These are phyloP conservation scores for Digitonthophagus gazella DNA, from an alignment of 2,888 invertebrate species.

Conservation along the genomic window DNA sequence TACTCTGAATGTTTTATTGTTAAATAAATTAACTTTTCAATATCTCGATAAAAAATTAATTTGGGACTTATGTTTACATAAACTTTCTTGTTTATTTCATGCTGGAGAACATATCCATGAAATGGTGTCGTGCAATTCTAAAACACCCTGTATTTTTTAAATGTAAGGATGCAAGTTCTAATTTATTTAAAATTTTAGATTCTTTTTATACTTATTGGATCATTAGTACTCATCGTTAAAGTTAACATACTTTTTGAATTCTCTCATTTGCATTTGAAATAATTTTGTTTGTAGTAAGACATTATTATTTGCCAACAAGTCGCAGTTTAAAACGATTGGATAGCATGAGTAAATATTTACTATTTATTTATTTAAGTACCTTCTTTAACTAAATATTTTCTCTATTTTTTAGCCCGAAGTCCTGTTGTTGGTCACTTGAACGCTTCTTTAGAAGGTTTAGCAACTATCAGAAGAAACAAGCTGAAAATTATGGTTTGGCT, in stretches of 20 bases:
- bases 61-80: too few relatives aligned
- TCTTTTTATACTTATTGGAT: slow-evolving; percentile 62
- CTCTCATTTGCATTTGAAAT: slow-evolving; percentile 63
- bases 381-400: too few relatives aligned
- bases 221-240: slow-evolving; percentile 66
- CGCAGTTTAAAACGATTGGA: slow-evolving; percentile 71
- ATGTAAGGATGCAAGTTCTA: too few relatives aligned
- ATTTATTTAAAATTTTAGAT: too few relatives aligned
- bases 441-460: slow-evolving; percentile 46
- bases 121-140: too few relatives aligned
- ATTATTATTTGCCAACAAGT: slow-evolving; percentile 71
- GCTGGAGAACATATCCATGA: too few relatives aligned
- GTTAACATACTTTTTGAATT: slow-evolving; percentile 68
- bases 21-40: too few relatives aligned
- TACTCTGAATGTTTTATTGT: too few relatives aligned
- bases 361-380: too few relatives aligned
- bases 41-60: too few relatives aligned
- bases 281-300: slow-evolving; percentile 62
- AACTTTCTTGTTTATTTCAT: too few relatives aligned
- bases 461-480: slow-evolving; percentile 49
- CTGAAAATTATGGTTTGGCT: slow-evolving; percentile 75
- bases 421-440: slow-evolving; percentile 47
- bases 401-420: slow-evolving; percentile 46
- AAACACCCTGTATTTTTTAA: too few relatives aligned
- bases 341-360: slow-evolving; percentile 46